Evolutionary conservation across 2,113 vertebrate species (phyloP), one percentile per base, ranked within the genome.

Genomic region (Empidonax traillii): DNA sequence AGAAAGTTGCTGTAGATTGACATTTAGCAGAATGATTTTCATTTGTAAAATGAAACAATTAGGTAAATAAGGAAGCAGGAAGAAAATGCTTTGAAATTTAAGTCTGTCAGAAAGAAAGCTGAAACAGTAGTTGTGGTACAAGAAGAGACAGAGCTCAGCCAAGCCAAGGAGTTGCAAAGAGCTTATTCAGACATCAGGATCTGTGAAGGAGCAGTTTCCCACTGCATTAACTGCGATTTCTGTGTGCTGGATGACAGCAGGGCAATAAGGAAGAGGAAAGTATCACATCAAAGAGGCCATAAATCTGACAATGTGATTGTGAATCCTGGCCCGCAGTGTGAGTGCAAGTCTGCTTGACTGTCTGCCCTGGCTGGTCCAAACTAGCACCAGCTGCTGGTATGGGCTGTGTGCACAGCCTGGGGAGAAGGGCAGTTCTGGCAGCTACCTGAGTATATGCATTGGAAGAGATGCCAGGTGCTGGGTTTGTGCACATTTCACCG

Each of bases 401-500:
- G 52, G 24, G 33, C 51, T 1, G 2, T 27, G 8, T 18, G 18
- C 46, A 37, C 2, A 12, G 14, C 1, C 3, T 12, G 28, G 18
- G 20, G 33, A 9, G 16, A 6, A 5, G 37, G 30, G 3, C 2
- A 18, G 19, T 30, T 37, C 35, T 2, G 0, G 14, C 4, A 16
- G 16, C 28, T 30, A 13, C 24, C 18, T 35, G 31, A 10, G 20
- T 15, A 13, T 1, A 0, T 0, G 7, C 7, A 8, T 0, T 2
- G 17, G n/a, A 71, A 67, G 46, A 53, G 14, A 6, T 28, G 37
- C 4, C 21, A 9, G n/a, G 7, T 10, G 3, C 25, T 33, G 28
- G 14, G 14, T 5, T 79, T 27, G 8, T 8, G 9, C 0, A 0
- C 18, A 16, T 81, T 51, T 84, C 47, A 23, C 13, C 58, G 2